Evolutionary conservation across 2,888 invertebrate genomes (phyloP).

Genomic region (Lucinisca nassula): DNA sequence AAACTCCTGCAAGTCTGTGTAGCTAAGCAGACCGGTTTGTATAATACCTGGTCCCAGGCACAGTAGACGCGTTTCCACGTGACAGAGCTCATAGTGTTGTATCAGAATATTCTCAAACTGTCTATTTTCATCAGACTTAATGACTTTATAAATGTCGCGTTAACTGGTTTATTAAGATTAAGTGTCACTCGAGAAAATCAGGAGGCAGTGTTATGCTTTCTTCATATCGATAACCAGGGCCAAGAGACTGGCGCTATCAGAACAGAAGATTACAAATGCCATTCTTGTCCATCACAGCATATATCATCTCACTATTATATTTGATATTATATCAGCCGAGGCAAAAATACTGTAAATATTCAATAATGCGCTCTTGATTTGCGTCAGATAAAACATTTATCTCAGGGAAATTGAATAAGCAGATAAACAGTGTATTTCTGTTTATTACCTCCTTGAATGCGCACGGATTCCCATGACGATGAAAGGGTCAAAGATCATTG

Average conservation of each 20-base stretch:
- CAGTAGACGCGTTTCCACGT: no score
- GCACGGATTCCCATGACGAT: no score
- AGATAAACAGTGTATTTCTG: not conserved
- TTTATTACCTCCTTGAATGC: not conserved
- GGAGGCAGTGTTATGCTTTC: not conserved
- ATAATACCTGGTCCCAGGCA: no score
- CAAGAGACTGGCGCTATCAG: not conserved
- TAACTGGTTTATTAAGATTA: conserved; percentile 1
- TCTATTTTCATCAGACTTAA: not conserved
- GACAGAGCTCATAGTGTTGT: no score
- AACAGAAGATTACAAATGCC: not conserved
- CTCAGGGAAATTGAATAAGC: not conserved
- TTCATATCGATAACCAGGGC: not conserved
- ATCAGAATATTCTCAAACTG: no score
- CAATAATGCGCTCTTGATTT: not conserved
- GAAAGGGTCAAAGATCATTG: no score
- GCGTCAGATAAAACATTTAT: not conserved
- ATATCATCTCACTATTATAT: not conserved
- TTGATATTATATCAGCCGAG: not conserved
- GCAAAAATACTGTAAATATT: not conserved
- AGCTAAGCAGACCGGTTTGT: no score
- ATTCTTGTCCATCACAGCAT: not conserved
- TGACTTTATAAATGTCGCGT: not conserved
- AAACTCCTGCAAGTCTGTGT: no score
- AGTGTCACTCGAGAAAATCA: conserved; percentile 1